A percentile compares a stretch with the other conserved stretches of the same genome.
Conservation (phyloP, 1,140 invertebrate genomes). For the Campoletis sonorensis region DNA sequence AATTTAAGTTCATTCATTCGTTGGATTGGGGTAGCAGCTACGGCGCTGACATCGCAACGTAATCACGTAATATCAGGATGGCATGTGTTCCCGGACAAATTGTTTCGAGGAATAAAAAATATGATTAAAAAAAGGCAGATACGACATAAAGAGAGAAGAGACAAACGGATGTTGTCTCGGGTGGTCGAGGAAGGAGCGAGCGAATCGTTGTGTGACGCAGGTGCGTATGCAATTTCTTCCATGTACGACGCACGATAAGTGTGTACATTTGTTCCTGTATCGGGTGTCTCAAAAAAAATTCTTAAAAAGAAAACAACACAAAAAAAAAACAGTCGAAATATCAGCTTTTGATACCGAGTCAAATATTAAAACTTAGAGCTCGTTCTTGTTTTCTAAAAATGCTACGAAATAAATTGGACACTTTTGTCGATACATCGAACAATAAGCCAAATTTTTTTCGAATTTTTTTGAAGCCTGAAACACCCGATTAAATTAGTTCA, state of each 20-base stretch:
- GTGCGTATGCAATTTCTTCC: slow-evolving; percentile 24
- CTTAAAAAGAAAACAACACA: too few relatives aligned
- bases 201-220: slow-evolving; percentile 8
- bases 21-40: neutral
- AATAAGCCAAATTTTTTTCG: too few relatives aligned
- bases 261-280: neutral
- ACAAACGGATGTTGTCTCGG: slow-evolving; percentile 12
- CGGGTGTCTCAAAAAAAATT: neutral
- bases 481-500: too few relatives aligned
- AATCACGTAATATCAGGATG: slow-evolving; percentile 14
- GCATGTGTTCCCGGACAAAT: slow-evolving; percentile 7
- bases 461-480: too few relatives aligned
- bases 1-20: slow-evolving; percentile 4
- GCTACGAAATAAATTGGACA: too few relatives aligned
- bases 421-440: too few relatives aligned
- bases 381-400: too few relatives aligned
- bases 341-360: too few relatives aligned
- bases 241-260: neutral
- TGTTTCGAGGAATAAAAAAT: slow-evolving; percentile 12
- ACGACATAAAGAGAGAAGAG: neutral
- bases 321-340: too few relatives aligned
- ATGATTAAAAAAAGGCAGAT: neutral
- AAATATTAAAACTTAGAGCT: too few relatives aligned
- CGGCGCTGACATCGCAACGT: slow-evolving; percentile 19
- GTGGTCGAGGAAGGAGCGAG: neutral